A percentile compares a stretch with the other conserved stretches of the same genome.
These are phyloP conservation scores for Coracias cyanogaster DNA, from an alignment of 2,797 vertebrate species.

Conservation along the genomic window DNA sequence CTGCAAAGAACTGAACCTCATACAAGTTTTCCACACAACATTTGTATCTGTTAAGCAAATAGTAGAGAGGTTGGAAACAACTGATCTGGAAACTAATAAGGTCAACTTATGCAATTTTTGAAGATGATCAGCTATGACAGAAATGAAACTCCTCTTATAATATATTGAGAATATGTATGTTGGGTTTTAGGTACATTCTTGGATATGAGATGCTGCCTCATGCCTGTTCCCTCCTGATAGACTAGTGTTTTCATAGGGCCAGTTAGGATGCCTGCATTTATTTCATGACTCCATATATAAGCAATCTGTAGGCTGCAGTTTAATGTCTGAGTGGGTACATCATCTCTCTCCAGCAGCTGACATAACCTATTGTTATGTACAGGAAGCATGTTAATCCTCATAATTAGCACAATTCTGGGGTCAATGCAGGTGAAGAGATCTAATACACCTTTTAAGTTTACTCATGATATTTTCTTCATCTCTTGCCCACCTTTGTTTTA, in stretches of 20 bases:
- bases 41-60: background rate
- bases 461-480: slow-evolving; percentile 23
- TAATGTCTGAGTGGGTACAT: slow-evolving; percentile 41
- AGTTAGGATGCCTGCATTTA: background rate
- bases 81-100: background rate
- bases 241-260: background rate
- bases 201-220: background rate
- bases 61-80: background rate
- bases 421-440: slow-evolving; percentile 33
- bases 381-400: slow-evolving; percentile 59
- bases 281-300: slow-evolving; percentile 4
- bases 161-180: background rate
- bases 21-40: background rate
- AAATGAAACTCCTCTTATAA: background rate
- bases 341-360: slow-evolving; percentile 36
- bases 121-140: background rate
- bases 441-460: slow-evolving; percentile 56
- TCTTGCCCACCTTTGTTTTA: slow-evolving; percentile 40
- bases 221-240: background rate
- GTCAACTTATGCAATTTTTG: slow-evolving; percentile 1
- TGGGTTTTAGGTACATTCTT: background rate
- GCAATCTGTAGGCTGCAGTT: slow-evolving; percentile 2
- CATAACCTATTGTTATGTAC: slow-evolving; percentile 17
- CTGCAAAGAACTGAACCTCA: background rate
- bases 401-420: slow-evolving; percentile 54